These are phyloP conservation scores for Tetranychus truncatus DNA, from an alignment of 2,888 invertebrate genomes.

Conservation along the genomic window DNA sequence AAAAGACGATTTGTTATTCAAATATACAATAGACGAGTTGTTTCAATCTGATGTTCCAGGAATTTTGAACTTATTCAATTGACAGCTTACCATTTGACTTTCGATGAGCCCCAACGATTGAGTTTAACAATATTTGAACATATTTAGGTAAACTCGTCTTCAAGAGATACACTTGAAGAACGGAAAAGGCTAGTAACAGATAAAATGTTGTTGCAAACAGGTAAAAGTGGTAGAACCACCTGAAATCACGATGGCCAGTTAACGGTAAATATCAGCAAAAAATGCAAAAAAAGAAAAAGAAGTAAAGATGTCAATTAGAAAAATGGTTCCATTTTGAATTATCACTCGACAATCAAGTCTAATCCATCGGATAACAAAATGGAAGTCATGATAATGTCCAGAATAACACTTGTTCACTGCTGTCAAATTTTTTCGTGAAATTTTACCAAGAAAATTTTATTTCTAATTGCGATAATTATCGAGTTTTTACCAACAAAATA, in stretches of 20 bases:
- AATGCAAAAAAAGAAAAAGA: neutral
- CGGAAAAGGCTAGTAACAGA: neutral
- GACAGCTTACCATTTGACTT: slow-evolving; percentile 10
- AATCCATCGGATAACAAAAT: too few species aligned
- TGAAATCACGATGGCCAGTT: slow-evolving; percentile 4
- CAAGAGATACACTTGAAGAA: slow-evolving; percentile 14
- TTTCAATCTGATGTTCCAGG: too few species aligned
- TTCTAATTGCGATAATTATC: too few species aligned
- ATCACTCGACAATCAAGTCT: neutral
- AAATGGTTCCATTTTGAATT: neutral
- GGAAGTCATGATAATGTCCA: too few species aligned
- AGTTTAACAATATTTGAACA: slow-evolving; percentile 11
- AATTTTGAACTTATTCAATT: too few species aligned
- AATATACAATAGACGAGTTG: too few species aligned
- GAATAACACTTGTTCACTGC: too few species aligned
- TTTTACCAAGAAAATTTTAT: too few species aligned
- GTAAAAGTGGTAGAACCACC: slow-evolving; percentile 26
- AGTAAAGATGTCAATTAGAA: neutral
- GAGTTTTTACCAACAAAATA: too few species aligned
- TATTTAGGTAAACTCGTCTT: neutral
- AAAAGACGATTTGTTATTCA: neutral
- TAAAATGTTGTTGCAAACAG: slow-evolving; percentile 22
- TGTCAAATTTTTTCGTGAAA: too few species aligned
- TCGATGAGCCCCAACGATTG: slow-evolving; percentile 10
- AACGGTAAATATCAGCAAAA: neutral